Conservation (phyloP, 2,888 invertebrate genomes). For the Apamea crenata region DNA sequence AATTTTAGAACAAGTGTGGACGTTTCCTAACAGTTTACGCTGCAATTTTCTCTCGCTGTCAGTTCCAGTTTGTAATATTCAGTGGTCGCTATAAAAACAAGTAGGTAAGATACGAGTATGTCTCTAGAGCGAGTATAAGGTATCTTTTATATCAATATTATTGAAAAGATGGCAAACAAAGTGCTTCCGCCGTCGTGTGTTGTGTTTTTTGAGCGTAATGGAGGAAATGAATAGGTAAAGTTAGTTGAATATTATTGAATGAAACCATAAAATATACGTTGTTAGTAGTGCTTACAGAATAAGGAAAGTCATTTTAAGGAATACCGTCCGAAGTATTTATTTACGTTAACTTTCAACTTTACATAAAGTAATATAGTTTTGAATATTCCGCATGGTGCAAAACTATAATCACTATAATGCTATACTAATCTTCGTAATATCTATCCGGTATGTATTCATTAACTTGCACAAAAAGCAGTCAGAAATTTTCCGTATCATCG, state of each 20-base stretch:
- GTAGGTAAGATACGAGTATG: not conserved
- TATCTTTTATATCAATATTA: not conserved
- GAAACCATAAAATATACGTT: not conserved
- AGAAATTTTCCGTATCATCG: not conserved
- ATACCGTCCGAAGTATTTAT: not conserved
- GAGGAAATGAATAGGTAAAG: not conserved
- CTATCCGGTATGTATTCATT: not conserved
- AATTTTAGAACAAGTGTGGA: not conserved
- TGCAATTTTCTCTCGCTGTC: slow-evolving; percentile 1
- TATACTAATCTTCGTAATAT: not conserved
- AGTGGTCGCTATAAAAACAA: not conserved
- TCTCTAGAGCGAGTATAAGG: not conserved
- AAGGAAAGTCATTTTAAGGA: not conserved
- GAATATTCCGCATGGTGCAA: not conserved
- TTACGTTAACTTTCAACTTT: not conserved
- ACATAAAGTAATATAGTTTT: not conserved
- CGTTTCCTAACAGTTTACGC: not conserved
- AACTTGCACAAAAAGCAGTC: not conserved
- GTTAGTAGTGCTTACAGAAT: not conserved
- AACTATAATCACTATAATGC: not conserved
- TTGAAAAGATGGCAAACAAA: slow-evolving; percentile 7
- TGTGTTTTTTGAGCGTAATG: not conserved
- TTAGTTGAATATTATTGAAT: slow-evolving; percentile 6
- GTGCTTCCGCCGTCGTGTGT: not conserved
- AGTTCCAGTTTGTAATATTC: slow-evolving; percentile 6